Base-by-base conservation (phyloP, 1,140 invertebrate species). In the Charaxes varanes region DNA sequence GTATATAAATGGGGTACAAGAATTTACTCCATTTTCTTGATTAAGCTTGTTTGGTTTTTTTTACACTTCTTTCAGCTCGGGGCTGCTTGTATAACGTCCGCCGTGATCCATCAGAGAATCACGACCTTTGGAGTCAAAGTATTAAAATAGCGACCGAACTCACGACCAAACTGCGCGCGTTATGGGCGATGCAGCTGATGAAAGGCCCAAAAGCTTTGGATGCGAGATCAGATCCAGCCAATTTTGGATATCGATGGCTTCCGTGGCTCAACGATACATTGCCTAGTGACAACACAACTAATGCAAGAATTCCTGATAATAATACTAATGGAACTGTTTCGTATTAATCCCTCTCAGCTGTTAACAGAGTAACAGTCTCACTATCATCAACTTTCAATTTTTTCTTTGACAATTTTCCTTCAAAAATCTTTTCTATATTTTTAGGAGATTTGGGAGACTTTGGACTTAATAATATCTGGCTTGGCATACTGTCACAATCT, bases 91-190 rank as follows among this genome's bases (percentile, higher is more conserved):
- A 61, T 42, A 79, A 82, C 34, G 55, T 82, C 4, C 57, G 52
- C 4, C 56, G 55, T 32, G 77, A 82, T 46, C 77, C 77, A 3
- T 38, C 57, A 2, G 77, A 82, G 31, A 62, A 62, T 14, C 69
- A 73, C 24, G 62, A 82, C 17, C 45, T 81, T 12, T 81, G 77
- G 77, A 8, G 37, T 6, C 40, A 46, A 4, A 71, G 65, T 2
- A 57, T 51, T 3, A 64, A 60, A 31, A 69, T 83, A 21, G 62
- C 65, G 1, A 36, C 37, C 3, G 12, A 68, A 10, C 37, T 83
- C 4, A 62, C 54, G 7, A 68, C 44, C 7, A 56, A 67, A 28
- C 44, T 83, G 3, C 47, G 65, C 5, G 50, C 28, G 7, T 31
- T 78, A 6, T 82, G 71, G 73, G 44, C 63, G 3, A 40, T 49